A percentile compares a stretch with the other conserved stretches of the same genome.
Conservation (phyloP, 2,113 vertebrate genomes). For the Tonatia bakeri region DNA sequence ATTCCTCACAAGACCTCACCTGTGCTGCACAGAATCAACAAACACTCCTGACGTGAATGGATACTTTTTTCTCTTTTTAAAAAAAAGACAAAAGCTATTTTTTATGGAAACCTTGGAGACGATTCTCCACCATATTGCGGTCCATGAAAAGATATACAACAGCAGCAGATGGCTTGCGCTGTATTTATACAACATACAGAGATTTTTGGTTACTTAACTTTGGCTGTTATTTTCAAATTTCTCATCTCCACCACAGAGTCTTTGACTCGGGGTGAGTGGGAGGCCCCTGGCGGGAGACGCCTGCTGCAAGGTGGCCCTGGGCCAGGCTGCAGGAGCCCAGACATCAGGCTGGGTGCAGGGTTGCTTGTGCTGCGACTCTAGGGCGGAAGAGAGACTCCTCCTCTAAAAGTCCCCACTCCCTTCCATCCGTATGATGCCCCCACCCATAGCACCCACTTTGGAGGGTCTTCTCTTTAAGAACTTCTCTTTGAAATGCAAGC, state of each 20-base stretch:
- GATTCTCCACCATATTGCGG: not conserved
- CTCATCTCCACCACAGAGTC: not conserved
- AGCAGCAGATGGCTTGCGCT: not conserved
- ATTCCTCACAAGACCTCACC: not conserved
- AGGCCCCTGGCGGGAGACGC: not conserved
- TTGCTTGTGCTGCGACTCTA: not conserved
- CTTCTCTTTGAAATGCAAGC: not conserved
- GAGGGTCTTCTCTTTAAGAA: not conserved
- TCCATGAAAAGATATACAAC: not conserved
- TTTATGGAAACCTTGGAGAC: not conserved
- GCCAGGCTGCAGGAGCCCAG: not conserved
- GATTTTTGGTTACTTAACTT: not conserved
- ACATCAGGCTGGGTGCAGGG: not conserved
- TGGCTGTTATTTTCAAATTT: not conserved
- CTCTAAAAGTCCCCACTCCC: rapidly evolving
- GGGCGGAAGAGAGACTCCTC: not conserved
- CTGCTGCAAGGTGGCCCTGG: not conserved
- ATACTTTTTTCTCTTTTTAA: not conserved
- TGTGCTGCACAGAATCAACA: not conserved
- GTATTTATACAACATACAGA: not conserved
- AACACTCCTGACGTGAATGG: not conserved
- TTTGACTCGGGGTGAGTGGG: not conserved
- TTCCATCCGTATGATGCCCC: rapidly evolving
- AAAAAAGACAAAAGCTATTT: not conserved
- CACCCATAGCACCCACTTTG: not conserved